Evolutionary conservation across 2,888 invertebrate species (phyloP), one percentile per base, ranked within the genome.

Genomic region (Odontothrips loti): DNA sequence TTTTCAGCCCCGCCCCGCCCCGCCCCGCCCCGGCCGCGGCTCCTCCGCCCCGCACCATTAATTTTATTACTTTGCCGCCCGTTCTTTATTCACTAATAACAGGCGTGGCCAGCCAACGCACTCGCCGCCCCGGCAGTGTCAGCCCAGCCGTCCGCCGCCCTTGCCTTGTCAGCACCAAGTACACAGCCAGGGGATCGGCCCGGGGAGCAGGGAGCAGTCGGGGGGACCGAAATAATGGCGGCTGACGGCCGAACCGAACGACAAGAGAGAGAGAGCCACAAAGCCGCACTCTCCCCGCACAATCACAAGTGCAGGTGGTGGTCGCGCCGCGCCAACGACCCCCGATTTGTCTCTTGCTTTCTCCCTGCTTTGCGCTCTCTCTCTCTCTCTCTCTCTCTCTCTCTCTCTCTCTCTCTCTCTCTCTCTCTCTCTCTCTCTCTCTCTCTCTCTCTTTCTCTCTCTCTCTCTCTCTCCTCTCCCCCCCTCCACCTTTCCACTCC

Each of bases 1-100:
- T 58, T 58, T 58, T 58, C 58, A 58, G n/a, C 58, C 58, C 58
- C 15, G 58, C 58, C 27, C 10, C 8, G 68, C 27, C 23, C 12
- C 27, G 27, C 27, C 68, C 68, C 68, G 10, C 27, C 0, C 12
- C 11, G 27, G 6, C 23, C 68, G 63, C 58, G 17, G 6, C 58
- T 58, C 58, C 58, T 58, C 17, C 15, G 58, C 58, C 17, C 34
- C 58, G 6, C 68, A 23, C 68, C n/a, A 75, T 75, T 75, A 75
- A 75, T 27, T 75, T 27, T 10, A 75, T 75, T 75, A 75, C 68
- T 75, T 75, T 58, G 15, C 58, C 58, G 58, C 15, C 17, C 58
- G 58, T 58, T 75, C 68, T 75, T 11, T 23, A 75, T 23, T 75
- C 68, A 75, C 68, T 75, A 75, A 27, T 75, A 75, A 75, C 68